Evolutionary conservation across 2,113 vertebrate genomes (phyloP).

Genomic region (Miniopterus natalensis): DNA sequence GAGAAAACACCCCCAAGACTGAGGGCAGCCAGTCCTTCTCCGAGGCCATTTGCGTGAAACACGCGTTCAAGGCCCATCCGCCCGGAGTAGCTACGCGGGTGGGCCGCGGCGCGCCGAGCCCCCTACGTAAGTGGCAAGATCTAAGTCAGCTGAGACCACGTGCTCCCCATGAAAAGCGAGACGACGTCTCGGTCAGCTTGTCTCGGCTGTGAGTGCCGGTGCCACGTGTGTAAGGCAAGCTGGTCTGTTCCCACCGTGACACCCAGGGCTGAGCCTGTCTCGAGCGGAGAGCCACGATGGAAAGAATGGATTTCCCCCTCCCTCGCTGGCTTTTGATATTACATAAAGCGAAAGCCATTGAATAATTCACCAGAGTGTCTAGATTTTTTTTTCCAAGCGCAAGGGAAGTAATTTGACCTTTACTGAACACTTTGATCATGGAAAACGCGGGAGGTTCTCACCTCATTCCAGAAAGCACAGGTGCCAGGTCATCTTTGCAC

Average conservation of each 20-base stretch:
- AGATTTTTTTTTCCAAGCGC: conserved; percentile 71
- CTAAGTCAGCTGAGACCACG: not conserved
- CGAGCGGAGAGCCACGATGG: not conserved
- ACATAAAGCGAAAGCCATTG: conserved; percentile 63
- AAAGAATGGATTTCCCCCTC: conserved; percentile 9
- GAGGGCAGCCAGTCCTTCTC: not conserved
- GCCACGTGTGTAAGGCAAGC: not conserved
- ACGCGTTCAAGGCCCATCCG: accelerated
- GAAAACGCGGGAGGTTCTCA: conserved; percentile 62
- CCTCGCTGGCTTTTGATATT: conserved; percentile 65
- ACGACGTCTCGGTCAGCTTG: not conserved
- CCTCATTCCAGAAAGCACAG: conserved; percentile 85
- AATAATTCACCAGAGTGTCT: conserved; percentile 72
- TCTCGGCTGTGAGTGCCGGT: not conserved
- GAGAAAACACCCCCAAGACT: no score
- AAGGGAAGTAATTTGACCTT: conserved; percentile 87
- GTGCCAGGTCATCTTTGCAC: conserved; percentile 51
- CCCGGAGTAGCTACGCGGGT: accelerated
- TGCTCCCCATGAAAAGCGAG: not conserved
- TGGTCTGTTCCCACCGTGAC: no score
- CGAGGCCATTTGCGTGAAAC: not conserved
- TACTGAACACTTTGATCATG: conserved; percentile 83
- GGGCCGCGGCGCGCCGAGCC: accelerated
- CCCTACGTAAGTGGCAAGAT: not conserved
- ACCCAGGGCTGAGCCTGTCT: not conserved